phyloP scores from a whole-genome alignment of 2,797 vertebrate species.

The Hydrocynus forskahlii region DNA sequence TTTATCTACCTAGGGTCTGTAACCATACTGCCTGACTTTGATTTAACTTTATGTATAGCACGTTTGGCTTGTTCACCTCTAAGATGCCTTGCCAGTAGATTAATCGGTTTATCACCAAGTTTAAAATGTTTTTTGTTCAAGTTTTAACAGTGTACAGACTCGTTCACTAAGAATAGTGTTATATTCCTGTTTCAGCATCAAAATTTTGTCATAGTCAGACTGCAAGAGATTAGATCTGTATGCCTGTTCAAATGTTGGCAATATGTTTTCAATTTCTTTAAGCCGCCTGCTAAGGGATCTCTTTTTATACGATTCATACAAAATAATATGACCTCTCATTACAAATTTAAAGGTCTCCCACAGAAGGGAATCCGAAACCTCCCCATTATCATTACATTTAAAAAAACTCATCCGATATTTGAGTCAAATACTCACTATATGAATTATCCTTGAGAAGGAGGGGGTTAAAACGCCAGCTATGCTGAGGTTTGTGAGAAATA shows the following conservation, averaged over 20 bases:
- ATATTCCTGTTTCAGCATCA: neutral
- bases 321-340: neutral
- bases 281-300: neutral
- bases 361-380: neutral
- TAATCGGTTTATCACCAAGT: neutral
- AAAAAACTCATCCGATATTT: neutral
- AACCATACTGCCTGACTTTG: neutral
- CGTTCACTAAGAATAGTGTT: neutral
- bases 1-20: neutral
- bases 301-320: neutral
- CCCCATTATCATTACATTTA: neutral
- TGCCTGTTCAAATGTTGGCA: neutral
- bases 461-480: neutral
- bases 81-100: neutral
- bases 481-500: neutral
- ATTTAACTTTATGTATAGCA: neutral
- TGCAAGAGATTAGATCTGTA: neutral
- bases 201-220: neutral
- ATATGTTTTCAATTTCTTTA: neutral
- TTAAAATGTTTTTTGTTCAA: neutral
- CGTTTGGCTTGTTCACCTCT: neutral
- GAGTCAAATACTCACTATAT: neutral
- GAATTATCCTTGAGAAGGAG: too few relatives aligned
- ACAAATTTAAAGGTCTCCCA: conserved; percentile 5
- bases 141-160: neutral